Evolutionary conservation across 2,113 vertebrate genomes (phyloP).

Genomic region (Murina feae): DNA sequence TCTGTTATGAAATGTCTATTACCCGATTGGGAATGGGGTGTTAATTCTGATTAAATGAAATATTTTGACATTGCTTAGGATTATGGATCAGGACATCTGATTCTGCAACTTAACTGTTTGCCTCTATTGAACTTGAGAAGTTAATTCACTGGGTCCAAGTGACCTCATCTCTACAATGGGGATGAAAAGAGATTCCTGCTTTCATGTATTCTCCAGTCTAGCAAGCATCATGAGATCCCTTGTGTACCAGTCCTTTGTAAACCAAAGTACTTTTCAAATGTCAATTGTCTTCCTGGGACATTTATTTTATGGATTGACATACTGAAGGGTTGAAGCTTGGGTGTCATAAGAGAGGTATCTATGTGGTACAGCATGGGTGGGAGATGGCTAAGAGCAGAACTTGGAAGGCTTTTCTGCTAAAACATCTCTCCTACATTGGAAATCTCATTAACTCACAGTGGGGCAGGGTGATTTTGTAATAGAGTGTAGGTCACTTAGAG

Average conservation of each 20-base stretch:
- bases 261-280: background rate
- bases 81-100: background rate
- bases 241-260: background rate
- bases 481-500: background rate
- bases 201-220: background rate
- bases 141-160: background rate
- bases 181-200: background rate
- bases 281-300: background rate
- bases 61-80: background rate
- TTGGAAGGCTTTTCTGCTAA: background rate
- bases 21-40: background rate
- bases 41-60: background rate
- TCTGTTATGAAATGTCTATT: background rate
- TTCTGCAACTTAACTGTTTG: background rate
- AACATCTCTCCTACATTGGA: background rate
- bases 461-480: background rate
- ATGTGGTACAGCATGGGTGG: background rate
- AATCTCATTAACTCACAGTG: background rate
- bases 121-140: background rate
- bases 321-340: background rate
- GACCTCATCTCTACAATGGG: background rate
- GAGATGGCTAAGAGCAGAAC: background rate
- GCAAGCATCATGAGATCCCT: background rate
- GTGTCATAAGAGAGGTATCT: background rate
- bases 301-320: background rate